These are phyloP conservation scores for Seriola aureovittata DNA, from an alignment of 2,113 vertebrate species.

Conservation along the genomic window DNA sequence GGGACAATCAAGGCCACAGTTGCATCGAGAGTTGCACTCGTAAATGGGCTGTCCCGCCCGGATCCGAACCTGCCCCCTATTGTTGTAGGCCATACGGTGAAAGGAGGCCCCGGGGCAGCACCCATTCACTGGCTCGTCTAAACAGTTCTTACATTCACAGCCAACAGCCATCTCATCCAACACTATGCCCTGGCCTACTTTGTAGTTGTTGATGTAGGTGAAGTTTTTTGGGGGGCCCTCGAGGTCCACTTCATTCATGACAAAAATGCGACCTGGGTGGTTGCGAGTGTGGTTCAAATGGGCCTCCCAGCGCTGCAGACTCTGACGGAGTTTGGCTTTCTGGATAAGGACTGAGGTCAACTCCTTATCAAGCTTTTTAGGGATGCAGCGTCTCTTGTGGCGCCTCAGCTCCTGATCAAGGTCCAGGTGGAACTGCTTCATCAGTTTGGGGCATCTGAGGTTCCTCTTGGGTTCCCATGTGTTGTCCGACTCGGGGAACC, in stretches of 20 bases:
- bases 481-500: constrained; percentile 86
- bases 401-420: constrained; percentile 84
- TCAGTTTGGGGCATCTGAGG: constrained; percentile 87
- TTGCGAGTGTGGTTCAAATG: constrained; percentile 87
- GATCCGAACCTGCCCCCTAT: constrained; percentile 88
- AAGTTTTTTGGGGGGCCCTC: constrained; percentile 90
- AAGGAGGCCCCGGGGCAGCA: constrained; percentile 90
- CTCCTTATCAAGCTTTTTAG: constrained; percentile 83
- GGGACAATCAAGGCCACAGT: constrained; percentile 88
- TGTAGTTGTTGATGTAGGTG: constrained; percentile 92
- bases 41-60: constrained; percentile 91
- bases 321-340: constrained; percentile 87
- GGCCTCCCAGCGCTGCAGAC: constrained; percentile 86
- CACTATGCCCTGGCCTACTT: constrained; percentile 87
- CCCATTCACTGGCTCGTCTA: constrained; percentile 82
- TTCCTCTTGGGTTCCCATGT: constrained; percentile 91
- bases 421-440: constrained; percentile 90
- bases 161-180: constrained; percentile 87
- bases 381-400: constrained; percentile 69
- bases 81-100: constrained; percentile 91
- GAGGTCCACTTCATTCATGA: constrained; percentile 92
- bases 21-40: constrained; percentile 91
- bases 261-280: constrained; percentile 89
- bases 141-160: constrained; percentile 90
- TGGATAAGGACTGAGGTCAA: constrained; percentile 82